Conservation (phyloP, 2,797 vertebrate genomes). For the Salmo trutta region DNA sequence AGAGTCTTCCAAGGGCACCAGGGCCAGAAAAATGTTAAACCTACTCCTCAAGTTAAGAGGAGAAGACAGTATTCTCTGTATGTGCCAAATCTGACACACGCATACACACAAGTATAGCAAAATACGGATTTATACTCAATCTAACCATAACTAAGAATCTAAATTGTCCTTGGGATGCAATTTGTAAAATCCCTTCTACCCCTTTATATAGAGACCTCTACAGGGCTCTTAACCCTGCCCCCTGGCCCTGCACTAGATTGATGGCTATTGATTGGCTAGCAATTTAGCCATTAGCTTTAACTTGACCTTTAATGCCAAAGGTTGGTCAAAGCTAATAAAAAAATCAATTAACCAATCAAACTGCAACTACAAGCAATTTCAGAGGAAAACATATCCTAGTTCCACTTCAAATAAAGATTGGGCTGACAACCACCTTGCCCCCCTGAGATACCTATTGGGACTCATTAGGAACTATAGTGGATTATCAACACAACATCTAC, state of each 20-base stretch:
- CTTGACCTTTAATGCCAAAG: constrained; percentile 65
- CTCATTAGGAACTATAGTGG: constrained; percentile 47
- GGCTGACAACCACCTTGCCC: too few species aligned
- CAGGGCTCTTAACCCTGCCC: constrained; percentile 42
- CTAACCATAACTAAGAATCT: constrained; percentile 22
- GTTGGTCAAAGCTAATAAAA: constrained; percentile 64
- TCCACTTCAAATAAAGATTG: constrained; percentile 30
- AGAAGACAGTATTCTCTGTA: neutral
- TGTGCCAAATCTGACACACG: neutral
- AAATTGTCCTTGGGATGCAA: constrained; percentile 30
- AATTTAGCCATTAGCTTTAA: constrained; percentile 50
- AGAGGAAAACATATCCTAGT: constrained; percentile 40
- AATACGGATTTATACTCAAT: neutral
- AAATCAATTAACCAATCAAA: constrained; percentile 64
- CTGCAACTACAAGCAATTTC: constrained; percentile 55
- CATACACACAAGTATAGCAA: neutral
- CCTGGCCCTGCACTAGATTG: constrained; percentile 44
- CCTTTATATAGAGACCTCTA: neutral
- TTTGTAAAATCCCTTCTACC: constrained; percentile 1
- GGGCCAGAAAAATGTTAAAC: constrained; percentile 20
- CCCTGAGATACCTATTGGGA: constrained; percentile 9
- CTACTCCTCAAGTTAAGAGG: neutral
- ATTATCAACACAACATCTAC: constrained; percentile 34
- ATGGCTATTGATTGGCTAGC: constrained; percentile 62
- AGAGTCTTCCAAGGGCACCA: constrained; percentile 26